Evolutionary conservation across 2,888 invertebrate species (phyloP).

Genomic region (Spialia ferax): DNA sequence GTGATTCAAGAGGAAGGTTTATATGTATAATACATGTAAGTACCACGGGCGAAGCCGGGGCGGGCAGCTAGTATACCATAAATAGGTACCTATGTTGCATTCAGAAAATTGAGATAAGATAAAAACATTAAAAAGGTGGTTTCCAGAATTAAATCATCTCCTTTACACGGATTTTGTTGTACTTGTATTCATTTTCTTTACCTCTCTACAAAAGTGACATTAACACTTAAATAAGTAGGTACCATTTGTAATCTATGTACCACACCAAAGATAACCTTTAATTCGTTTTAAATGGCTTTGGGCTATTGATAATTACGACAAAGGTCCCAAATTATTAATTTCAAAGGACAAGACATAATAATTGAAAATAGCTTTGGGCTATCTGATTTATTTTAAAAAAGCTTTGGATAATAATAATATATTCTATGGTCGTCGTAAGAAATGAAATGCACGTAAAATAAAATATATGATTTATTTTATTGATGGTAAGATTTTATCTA

Average conservation of each 20-base stretch:
- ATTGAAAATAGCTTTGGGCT: conserved; percentile 1
- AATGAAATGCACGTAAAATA: conserved; percentile 48
- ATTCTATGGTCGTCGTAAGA: neutral
- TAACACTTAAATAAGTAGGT: no score
- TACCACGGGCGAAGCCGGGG: no score
- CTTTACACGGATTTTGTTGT: no score
- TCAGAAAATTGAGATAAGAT: no score
- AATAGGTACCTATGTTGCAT: no score
- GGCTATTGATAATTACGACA: conserved; percentile 8
- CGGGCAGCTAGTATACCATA: no score
- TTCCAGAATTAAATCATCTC: no score
- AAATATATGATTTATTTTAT: conserved; percentile 52
- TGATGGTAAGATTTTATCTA: conserved; percentile 2
- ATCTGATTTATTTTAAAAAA: conserved; percentile 10
- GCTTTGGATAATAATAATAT: neutral
- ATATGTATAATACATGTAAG: no score
- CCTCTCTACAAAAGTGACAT: no score
- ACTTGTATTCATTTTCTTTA: no score
- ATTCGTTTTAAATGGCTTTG: neutral
- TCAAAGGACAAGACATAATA: conserved; percentile 14
- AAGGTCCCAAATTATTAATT: conserved; percentile 17
- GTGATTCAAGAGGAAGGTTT: no score
- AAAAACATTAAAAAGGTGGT: no score
- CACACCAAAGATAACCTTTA: conserved; percentile 4
- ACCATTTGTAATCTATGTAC: neutral